Conservation (phyloP, 2,888 invertebrate genomes). For the Acrobeloides nanus region DNA sequence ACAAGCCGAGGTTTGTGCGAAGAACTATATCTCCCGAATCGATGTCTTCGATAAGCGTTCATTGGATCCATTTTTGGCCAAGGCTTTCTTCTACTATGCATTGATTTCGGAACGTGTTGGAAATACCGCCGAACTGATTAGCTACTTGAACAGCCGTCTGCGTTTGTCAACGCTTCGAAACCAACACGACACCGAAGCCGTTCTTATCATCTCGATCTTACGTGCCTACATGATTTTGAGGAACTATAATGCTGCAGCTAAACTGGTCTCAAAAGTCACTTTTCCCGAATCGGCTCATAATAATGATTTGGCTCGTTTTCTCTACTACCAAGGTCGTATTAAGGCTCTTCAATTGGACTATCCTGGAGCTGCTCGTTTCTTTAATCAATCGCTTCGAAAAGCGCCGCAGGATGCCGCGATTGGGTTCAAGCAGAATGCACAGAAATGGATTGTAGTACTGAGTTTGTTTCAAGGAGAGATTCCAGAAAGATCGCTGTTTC, state of each 20-base stretch:
- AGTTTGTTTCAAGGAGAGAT: conserved; percentile 74
- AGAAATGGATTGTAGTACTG: conserved; percentile 52
- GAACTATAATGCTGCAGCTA: conserved; percentile 90
- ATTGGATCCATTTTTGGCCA: conserved; percentile 84
- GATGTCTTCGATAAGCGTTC: conserved; percentile 80
- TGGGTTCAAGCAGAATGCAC: conserved; percentile 76
- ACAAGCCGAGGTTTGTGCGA: conserved; percentile 26
- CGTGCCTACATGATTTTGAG: conserved; percentile 91
- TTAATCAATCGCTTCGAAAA: conserved; percentile 84
- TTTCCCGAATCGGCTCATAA: conserved; percentile 95
- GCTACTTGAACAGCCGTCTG: conserved; percentile 73
- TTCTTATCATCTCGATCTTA: conserved; percentile 85
- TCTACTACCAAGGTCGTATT: conserved; percentile 89
- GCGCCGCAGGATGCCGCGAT: conserved; percentile 96
- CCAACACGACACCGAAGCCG: conserved; percentile 94
- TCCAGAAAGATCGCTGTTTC: conserved; percentile 87
- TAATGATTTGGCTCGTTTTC: conserved; percentile 95
- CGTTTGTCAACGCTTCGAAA: conserved; percentile 88
- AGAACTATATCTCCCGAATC: conserved; percentile 62
- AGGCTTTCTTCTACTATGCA: conserved; percentile 91
- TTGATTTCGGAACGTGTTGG: conserved; percentile 72
- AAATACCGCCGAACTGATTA: conserved; percentile 34
- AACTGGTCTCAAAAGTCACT: conserved; percentile 80
- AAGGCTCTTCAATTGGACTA: conserved; percentile 68
- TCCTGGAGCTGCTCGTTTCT: conserved; percentile 89